Conservation (phyloP, 2,113 vertebrate genomes). For the Naja naja region DNA sequence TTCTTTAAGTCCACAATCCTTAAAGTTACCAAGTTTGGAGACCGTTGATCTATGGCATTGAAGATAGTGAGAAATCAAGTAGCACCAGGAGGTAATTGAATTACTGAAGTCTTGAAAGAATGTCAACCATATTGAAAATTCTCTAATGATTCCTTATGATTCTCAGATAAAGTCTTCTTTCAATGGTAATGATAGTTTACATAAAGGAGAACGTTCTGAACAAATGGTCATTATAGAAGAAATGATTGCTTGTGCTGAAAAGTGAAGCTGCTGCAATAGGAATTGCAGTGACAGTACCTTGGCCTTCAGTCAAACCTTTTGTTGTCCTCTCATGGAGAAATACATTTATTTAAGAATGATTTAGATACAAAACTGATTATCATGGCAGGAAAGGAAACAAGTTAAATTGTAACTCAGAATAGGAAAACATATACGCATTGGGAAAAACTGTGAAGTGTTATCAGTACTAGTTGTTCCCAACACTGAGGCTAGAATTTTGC, state of each 20-base stretch:
- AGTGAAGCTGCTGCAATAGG: background rate
- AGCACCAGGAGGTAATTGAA: background rate
- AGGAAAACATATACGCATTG: background rate
- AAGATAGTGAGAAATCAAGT: background rate
- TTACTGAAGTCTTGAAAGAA: background rate
- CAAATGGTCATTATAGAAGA: background rate
- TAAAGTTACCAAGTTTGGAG: background rate
- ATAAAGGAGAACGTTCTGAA: background rate
- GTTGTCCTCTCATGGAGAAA: background rate
- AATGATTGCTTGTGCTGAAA: background rate
- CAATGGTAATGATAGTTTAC: background rate
- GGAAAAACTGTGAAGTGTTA: background rate
- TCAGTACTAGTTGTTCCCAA: background rate
- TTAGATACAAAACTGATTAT: background rate
- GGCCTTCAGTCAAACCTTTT: background rate
- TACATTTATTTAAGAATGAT: background rate
- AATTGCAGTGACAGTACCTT: background rate
- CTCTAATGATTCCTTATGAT: background rate
- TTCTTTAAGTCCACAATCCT: background rate
- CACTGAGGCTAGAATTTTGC: slow-evolving; percentile 1
- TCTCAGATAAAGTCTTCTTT: background rate
- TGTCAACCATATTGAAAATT: background rate
- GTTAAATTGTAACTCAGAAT: background rate
- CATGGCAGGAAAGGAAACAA: background rate
- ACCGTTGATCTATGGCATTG: background rate